Evolutionary conservation across 1,140 invertebrate genomes (phyloP).

Genomic region (Aphis craccivora): DNA sequence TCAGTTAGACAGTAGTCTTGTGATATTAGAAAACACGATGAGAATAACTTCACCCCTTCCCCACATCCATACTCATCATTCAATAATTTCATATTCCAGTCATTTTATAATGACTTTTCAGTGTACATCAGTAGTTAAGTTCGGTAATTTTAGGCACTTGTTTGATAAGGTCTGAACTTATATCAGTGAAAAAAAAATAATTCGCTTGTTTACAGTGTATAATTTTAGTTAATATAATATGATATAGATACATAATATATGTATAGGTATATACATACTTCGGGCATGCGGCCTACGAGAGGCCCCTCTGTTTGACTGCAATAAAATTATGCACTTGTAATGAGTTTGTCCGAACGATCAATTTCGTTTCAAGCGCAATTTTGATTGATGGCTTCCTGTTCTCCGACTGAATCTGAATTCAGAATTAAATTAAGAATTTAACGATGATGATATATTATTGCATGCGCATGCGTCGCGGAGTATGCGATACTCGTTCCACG

Average conservation of each 20-base stretch:
- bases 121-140: no score
- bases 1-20: background rate
- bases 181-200: background rate
- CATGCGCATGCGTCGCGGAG: background rate
- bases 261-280: background rate
- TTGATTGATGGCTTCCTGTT: slow-evolving; percentile 50
- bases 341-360: slow-evolving; percentile 39
- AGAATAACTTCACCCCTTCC: background rate
- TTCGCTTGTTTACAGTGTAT: background rate
- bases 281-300: no score
- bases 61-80: no score
- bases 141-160: no score
- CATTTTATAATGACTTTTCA: no score
- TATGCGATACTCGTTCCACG: background rate
- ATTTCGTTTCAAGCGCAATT: slow-evolving; percentile 27
- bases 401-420: slow-evolving; percentile 27
- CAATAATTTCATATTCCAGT: no score
- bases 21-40: background rate
- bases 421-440: background rate
- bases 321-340: slow-evolving; percentile 35
- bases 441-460: background rate
- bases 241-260: background rate
- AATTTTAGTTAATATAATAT: background rate
- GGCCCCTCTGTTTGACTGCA: background rate
- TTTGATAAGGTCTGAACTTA: background rate